Evolutionary conservation across 2,113 vertebrate genomes (phyloP).

Genomic region (Quiscalus mexicanus): DNA sequence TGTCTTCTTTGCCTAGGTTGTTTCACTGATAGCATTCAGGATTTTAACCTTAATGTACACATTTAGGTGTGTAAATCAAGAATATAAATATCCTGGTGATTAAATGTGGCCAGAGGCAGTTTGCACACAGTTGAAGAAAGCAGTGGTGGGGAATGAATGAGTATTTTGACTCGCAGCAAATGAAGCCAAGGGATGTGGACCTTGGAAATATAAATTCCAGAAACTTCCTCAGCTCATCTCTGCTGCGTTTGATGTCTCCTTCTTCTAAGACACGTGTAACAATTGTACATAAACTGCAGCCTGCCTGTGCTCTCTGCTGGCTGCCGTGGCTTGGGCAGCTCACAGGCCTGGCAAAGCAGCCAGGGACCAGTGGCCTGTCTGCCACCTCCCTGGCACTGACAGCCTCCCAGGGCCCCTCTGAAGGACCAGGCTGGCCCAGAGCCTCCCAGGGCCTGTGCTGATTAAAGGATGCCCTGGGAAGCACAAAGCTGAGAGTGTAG

Average conservation of each 20-base stretch:
- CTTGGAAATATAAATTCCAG: not conserved
- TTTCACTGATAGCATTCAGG: not conserved
- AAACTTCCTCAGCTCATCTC: not conserved
- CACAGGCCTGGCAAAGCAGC: not conserved
- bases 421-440: not conserved
- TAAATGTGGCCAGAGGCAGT: not conserved
- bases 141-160: not conserved
- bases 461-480: not conserved
- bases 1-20: not conserved
- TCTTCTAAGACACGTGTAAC: rapidly evolving
- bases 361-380: not conserved
- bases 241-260: not conserved
- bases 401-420: not conserved
- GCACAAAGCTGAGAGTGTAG: too few species aligned
- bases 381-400: not conserved
- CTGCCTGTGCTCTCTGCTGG: not conserved
- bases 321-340: not conserved
- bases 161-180: not conserved
- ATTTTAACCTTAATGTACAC: not conserved
- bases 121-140: not conserved
- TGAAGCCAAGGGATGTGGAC: not conserved
- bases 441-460: not conserved
- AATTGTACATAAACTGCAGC: not conserved
- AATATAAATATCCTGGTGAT: conserved; percentile 1
- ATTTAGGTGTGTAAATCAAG: not conserved